Percentiles rank a stretch among this genome's conserved stretches.
Evolutionary conservation across 2,113 vertebrate genomes (phyloP).

Genomic region (Myrmecophaga tridactyla): DNA sequence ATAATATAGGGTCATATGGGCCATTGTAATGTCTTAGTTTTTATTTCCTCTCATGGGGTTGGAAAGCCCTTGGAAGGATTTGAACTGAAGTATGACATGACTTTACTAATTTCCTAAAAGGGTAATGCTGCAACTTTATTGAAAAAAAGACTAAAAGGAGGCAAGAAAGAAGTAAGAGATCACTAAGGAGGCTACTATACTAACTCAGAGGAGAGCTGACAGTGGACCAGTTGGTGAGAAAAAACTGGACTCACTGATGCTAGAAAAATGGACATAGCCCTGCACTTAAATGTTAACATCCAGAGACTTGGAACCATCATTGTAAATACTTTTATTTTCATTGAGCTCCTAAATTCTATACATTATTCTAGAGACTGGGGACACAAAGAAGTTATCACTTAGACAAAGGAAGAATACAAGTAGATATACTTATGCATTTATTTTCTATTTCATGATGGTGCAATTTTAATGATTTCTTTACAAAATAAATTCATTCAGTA

Average conservation of each 20-base stretch:
- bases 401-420: background rate
- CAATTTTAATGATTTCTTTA: background rate
- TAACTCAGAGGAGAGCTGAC: background rate
- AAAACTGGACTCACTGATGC: background rate
- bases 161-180: background rate
- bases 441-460: constrained; percentile 4
- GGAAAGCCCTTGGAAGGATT: background rate
- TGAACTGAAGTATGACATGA: background rate
- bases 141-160: background rate
- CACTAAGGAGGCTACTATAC: background rate
- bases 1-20: too few relatives aligned
- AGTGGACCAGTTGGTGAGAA: background rate
- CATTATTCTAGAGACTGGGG: background rate
- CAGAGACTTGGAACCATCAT: background rate
- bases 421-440: background rate
- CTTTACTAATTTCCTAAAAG: background rate
- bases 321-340: background rate
- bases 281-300: background rate
- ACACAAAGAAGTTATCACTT: background rate
- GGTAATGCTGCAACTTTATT: background rate
- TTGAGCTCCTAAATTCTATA: background rate
- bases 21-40: background rate
- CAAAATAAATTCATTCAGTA: background rate
- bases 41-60: background rate
- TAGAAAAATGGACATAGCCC: background rate